Evolutionary conservation across 2,797 vertebrate species (phyloP), one percentile per base, ranked within the genome.

Genomic region (Podarcis lilfordi): DNA sequence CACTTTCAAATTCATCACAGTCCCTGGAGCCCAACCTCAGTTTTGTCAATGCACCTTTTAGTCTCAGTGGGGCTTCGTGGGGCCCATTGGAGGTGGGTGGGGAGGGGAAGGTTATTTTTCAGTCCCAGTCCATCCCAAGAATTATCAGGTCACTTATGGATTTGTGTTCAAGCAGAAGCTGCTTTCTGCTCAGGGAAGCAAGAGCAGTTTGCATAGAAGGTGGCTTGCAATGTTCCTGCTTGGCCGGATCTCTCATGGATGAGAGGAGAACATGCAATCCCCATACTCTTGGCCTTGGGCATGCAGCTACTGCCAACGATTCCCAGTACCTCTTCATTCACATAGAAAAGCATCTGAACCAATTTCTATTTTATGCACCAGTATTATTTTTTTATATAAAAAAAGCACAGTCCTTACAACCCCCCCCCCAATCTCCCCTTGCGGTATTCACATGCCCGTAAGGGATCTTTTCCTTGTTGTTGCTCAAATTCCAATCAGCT

Each of bases 321-420:
- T 86, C 92, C 78, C 93, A 97, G 93, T 71, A 96, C 95, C 95
- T 95, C 95, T 95, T 92, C 88, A 93, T 91, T 92, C 88, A 84
- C 92, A 95, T 61, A 89, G 91, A 92, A 96, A 81, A 94, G 96
- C 96, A 96, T 97, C 96, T 94, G 97, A 96, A 97, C 80, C 92
- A 93, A 95, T 97, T 97, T 97, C 97, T 97, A 17, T 97, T 97
- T 95, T 96, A 96, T 95, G 97, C 96, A 97, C 94, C 94, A 92
- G 92, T 95, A 95, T 92, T 94, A 90, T 96, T 96, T 55, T 55
- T 55, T 55, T 55, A 55, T 55, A 15, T 55, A 55, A 55, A 95
- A 97, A 95, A 95, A 94, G 27, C 37, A 83, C 19, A 87, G 80
- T 83, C 32, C n/a, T 69, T 50, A 59, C 68, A 64, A 80, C 55